phyloP scores from a whole-genome alignment of 1,140 invertebrate species.

The Odontomachus brunneus region DNA sequence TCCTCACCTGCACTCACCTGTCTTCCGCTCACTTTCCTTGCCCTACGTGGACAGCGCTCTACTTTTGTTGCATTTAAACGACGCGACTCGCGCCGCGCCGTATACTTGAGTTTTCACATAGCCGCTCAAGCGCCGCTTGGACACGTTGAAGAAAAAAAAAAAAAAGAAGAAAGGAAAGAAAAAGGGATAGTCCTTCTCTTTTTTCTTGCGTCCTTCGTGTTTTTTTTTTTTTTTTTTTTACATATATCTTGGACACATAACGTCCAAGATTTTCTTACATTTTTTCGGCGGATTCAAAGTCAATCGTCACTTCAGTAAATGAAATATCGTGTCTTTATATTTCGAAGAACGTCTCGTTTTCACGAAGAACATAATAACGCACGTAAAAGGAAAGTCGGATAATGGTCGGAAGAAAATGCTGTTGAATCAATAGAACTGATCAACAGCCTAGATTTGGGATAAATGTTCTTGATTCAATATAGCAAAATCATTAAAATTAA shows the following conservation, averaged over 20 bases:
- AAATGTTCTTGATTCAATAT: too few relatives aligned
- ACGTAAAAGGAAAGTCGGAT: too few relatives aligned
- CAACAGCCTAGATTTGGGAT: too few relatives aligned
- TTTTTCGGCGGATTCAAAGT: neutral
- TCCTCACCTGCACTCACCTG: conserved; percentile 74
- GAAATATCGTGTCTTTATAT: too few relatives aligned
- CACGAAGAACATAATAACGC: too few relatives aligned
- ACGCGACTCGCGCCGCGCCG: conserved; percentile 32
- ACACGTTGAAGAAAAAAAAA: neutral
- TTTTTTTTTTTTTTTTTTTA: neutral
- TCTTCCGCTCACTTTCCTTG: conserved; percentile 72
- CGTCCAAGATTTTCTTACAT: neutral
- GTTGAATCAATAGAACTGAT: too few relatives aligned
- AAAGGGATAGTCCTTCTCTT: conserved; percentile 2
- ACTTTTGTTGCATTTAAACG: conserved; percentile 59
- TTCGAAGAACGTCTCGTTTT: too few relatives aligned
- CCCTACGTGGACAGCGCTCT: conserved; percentile 60
- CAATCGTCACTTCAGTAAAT: neutral
- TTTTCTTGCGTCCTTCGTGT: neutral
- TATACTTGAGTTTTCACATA: conserved; percentile 38
- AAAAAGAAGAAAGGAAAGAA: neutral
- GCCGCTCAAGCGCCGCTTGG: neutral
- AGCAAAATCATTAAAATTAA: too few relatives aligned
- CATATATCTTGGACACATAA: too few relatives aligned
- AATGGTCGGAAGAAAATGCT: too few relatives aligned